phyloP scores from a whole-genome alignment of 2,113 vertebrate genomes.

The Notarius quadriscutis region DNA sequence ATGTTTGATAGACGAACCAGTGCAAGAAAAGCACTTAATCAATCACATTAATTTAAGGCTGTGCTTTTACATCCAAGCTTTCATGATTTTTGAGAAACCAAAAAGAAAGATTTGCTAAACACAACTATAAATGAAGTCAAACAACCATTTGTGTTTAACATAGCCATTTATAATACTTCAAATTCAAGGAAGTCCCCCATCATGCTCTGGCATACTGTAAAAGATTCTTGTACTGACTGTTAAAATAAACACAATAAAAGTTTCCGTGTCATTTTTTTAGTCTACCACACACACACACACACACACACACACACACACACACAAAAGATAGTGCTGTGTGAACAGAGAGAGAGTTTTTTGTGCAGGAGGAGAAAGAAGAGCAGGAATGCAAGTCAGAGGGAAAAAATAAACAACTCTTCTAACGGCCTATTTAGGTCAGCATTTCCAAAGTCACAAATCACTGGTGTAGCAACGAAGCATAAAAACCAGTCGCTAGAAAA shows the following conservation, averaged over 20 bases:
- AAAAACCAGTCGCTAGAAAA: constrained; percentile 2
- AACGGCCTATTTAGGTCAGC: constrained; percentile 17
- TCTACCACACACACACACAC: background rate
- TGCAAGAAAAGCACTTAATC: background rate
- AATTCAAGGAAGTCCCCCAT: background rate
- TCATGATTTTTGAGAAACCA: background rate
- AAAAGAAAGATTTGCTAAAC: background rate
- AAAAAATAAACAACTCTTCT: constrained; percentile 9
- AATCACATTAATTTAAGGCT: background rate
- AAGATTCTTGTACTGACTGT: background rate
- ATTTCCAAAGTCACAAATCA: constrained; percentile 12
- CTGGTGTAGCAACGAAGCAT: background rate
- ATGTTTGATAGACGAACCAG: background rate
- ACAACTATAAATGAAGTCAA: background rate
- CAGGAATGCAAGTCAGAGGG: background rate
- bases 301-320: background rate
- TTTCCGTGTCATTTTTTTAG: background rate
- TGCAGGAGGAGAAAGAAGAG: background rate
- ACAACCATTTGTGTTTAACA: background rate
- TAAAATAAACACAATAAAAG: background rate
- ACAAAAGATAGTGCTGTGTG: background rate
- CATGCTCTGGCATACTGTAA: background rate
- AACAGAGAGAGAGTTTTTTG: background rate
- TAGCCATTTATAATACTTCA: background rate
- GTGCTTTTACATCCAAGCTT: background rate